phyloP scores from a whole-genome alignment of 2,797 vertebrate species.

The Chromobotia macracanthus region DNA sequence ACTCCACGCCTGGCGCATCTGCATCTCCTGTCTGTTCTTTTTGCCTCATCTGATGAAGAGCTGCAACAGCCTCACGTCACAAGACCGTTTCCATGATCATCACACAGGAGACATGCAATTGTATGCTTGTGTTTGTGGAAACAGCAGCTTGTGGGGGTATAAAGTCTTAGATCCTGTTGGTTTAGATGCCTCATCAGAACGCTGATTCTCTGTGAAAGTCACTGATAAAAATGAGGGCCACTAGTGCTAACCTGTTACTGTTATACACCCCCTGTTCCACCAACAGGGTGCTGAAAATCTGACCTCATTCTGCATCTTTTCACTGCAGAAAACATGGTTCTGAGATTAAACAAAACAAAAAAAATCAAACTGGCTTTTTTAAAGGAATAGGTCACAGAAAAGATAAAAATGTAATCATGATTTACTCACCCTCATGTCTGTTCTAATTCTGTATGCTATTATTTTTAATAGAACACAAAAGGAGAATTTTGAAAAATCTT shows the following conservation, averaged over 20 bases:
- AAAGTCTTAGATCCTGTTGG: slow-evolving; percentile 64
- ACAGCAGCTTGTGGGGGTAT: slow-evolving; percentile 58
- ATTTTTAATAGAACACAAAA: no score
- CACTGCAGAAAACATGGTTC: neutral
- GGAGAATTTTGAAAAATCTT: no score
- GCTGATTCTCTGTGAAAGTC: neutral
- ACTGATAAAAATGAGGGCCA: neutral
- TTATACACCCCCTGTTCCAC: neutral
- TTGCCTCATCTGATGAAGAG: slow-evolving; percentile 14
- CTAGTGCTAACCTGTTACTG: neutral
- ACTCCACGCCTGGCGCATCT: slow-evolving; percentile 14
- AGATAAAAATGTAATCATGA: no score
- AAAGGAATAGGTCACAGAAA: no score
- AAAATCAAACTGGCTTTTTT: no score
- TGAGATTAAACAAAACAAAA: no score
- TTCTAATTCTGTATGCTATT: no score
- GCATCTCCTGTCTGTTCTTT: neutral
- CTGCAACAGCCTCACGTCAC: slow-evolving; percentile 20
- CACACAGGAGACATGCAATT: slow-evolving; percentile 5
- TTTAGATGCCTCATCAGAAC: neutral
- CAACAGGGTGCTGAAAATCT: neutral
- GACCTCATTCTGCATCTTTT: neutral
- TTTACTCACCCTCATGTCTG: no score
- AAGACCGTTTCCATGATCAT: slow-evolving; percentile 33
- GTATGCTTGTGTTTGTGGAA: slow-evolving; percentile 41